Evolutionary conservation across 2,888 invertebrate genomes (phyloP), one percentile per base, ranked within the genome.

Genomic region (Ischnus inquisitorius): DNA sequence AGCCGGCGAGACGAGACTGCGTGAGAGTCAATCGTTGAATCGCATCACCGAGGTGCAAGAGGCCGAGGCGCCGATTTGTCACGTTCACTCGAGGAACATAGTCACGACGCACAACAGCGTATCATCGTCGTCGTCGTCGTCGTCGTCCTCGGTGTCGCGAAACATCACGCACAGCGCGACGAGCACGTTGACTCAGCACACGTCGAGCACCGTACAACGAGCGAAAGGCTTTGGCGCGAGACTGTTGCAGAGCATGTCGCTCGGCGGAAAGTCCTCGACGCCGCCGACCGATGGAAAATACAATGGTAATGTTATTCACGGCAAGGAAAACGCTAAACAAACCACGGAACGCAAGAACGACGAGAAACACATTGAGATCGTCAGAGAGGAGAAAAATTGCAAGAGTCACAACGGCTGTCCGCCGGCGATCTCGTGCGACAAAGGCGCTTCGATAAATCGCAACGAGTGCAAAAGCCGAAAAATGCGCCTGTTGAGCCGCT

Each of bases 21-120:
- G 97, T 10, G 97, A 97, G 94, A 97, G 97, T 88, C 97, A 97
- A 91, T 97, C 97, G 34, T 94, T 97, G 83, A 97, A 97, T 93
- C 95, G 97, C 86, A 97, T 97, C 86, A 97, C 97, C 16, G 97
- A 97, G 94, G 97, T 97, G 87, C 97, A 97, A 93, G 97, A 97
- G 92, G 96, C 96, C 76, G 95, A 94, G 48, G 93, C 92, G 0
- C 90, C 91, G 0, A 71, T 89, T 8, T 90, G 89, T 85, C 89
- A 91, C 80, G 88, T 85, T 60, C 87, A 88, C 34, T 86, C 83
- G 69, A 87, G 88, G 8, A 86, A 72, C 25, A 57, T 51, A 3
- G 72, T 72, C 2, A 62, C 69, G 10, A 76, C 69, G 16, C 85
- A 84, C 12, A 54, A 68, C 69, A 74, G 65, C 5, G 54, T 82